Base-by-base conservation (phyloP, 2,888 invertebrate genomes). In the Polydrusus cervinus region DNA sequence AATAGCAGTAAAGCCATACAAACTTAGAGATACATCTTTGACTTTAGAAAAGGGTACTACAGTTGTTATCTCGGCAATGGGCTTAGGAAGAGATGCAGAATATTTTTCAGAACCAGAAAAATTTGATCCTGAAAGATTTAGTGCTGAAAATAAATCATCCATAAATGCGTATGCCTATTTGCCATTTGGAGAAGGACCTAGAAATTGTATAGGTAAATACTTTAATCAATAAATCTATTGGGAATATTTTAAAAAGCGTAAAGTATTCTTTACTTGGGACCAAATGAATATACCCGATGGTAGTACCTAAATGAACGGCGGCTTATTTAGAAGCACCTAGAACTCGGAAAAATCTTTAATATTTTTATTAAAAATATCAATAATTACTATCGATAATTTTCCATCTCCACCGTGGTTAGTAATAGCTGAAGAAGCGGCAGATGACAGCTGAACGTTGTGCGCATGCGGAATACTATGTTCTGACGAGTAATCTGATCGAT, bases 71-170 rank as follows among this genome's bases (percentile, higher is more conserved):
- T 84, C 87, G 0, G 73, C 83, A 0, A 76, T 81, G 14, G 84
- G 81, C 0, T 53, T 88, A 11, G 87, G 87, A 55, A 79, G 80
- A 18, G 86, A 87, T 74, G 80, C 83, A 5, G 81, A 85, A 13
- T 82, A 82, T 78, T 88, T 81, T 75, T 84, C 85, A 0, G 83
- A 87, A 57, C 87, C 88, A 0, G 79, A 84, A 30, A 82, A 82
- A 71, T 88, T 86, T 76, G 84, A 87, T 76, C 87, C 87, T 0
- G 87, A 87, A 30, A 78, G 87, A 60, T 87, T 87, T 79, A 82
- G 75, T 0, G 81, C 83, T 0, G 85, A 85, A 67, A 83, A 83
- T 45, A 83, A 83, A 65, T 74, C 78, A 1, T 77, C 77, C 13
- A 78, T 81, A n/a, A 81, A 79, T 61, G 81, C 82, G 0, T 84